phyloP scores from a whole-genome alignment of 2,888 invertebrate genomes.

The Therioaphis trifolii region DNA sequence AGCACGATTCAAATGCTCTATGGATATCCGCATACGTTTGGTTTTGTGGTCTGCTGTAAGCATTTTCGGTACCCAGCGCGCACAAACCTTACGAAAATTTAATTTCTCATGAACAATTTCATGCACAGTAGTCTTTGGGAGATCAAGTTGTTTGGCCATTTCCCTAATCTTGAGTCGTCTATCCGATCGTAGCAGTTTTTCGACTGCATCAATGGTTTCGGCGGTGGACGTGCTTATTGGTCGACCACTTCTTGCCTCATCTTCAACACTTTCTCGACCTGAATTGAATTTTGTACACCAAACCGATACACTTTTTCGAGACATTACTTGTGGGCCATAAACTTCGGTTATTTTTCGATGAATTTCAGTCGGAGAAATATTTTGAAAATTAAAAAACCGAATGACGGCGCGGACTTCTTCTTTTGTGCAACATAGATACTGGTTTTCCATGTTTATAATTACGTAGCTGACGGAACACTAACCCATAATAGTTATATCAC shows the following conservation, averaged over 20 bases:
- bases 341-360: not conserved
- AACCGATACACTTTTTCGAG: conserved; percentile 15
- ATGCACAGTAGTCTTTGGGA: conserved; percentile 1
- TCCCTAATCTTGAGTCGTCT: conserved; percentile 21
- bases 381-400: conserved; percentile 16
- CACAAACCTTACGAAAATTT: conserved; percentile 28
- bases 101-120: conserved; percentile 17
- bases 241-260: conserved; percentile 18
- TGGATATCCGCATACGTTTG: not conserved
- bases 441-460: conserved; percentile 15
- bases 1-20: conserved; percentile 10
- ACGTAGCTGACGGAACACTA: conserved; percentile 23
- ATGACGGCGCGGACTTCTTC: conserved; percentile 9
- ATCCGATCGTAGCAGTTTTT: conserved; percentile 14
- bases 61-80: conserved; percentile 25
- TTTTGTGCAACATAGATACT: conserved; percentile 25
- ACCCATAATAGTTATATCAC: not conserved
- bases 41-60: conserved; percentile 20
- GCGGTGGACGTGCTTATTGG: not conserved
- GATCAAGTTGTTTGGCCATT: conserved; percentile 6
- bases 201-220: conserved; percentile 1
- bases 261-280: conserved; percentile 2
- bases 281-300: not conserved
- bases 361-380: not conserved
- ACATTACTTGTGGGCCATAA: not conserved